Base-by-base conservation (phyloP, 2,888 invertebrate genomes). In the Smittia sp. region DNA sequence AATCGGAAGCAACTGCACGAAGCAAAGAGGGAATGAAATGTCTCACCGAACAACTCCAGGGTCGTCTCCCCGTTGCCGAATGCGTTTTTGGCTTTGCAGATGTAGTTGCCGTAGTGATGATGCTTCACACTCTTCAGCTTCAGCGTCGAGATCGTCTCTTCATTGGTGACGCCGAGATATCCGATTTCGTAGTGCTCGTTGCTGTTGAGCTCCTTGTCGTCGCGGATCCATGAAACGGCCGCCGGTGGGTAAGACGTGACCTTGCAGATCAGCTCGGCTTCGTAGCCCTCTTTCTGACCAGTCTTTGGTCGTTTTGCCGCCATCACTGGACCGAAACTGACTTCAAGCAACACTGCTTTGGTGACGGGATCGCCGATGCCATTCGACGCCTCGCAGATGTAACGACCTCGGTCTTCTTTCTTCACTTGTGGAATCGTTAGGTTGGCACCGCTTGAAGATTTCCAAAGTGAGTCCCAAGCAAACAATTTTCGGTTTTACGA, bases 361-460 rank as follows among this genome's bases (percentile, higher is more conserved):
- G 24, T 22, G 41, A 46, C 73, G 13, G 15, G 13, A 3, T 63
- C 62, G 4, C 65, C 65, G 41, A 73, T 52, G 20, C 65, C 65
- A 46, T 73, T 73, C 3, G 15, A 18, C n/a, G 73, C 73, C n/a
- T 46, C 65, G 15, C 73, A 73, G n/a, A 65, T 46, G 20, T 73
- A 73, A 11, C 27, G 24, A 27, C 73, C 73, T 18, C 73, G 73
- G n/a, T 73, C 73, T 73, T 73, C 73, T 38, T 73, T 73, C 15
- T 73, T 63, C n/a, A 73, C 73, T 46, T 73, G 46, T 9, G 22
- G 15, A 27, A 73, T 65, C 25, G 63, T 63, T 18, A 73, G 46
- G 24, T 65, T 65, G 20, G 41, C 27, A 9, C 73, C 73, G 15
- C 73, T 73, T 24, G 13, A 27, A 73, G 24, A 63, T n/a, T 63